phyloP scores from a whole-genome alignment of 2,113 vertebrate species.

The Centropus bengalensis region DNA sequence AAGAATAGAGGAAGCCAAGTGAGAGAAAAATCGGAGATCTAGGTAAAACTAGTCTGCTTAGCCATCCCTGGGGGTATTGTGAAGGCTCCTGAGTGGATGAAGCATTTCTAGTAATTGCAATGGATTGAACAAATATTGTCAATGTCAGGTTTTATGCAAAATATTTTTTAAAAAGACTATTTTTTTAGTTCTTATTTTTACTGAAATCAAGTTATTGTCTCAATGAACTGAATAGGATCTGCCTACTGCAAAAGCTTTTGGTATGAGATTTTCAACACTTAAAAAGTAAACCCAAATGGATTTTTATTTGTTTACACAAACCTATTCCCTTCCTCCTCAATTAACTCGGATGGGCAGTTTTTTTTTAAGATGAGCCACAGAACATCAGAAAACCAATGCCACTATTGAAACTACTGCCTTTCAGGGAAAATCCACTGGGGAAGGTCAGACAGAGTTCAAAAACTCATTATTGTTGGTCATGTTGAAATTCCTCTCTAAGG shows the following conservation, averaged over 20 bases:
- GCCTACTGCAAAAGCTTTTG: neutral
- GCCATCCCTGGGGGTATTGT: neutral
- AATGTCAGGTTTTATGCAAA: neutral
- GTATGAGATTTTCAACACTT: neutral
- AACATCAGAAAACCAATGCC: neutral
- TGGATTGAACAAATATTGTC: neutral
- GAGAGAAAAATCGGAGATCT: slow-evolving; percentile 4
- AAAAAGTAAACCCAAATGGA: neutral
- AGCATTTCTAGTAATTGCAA: slow-evolving; percentile 8
- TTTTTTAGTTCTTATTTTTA: neutral
- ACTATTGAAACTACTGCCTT: neutral
- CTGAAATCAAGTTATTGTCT: neutral
- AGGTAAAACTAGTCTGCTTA: neutral
- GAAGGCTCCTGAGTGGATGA: slow-evolving; percentile 8
- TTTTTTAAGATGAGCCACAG: neutral
- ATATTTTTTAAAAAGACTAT: neutral
- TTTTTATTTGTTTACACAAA: neutral
- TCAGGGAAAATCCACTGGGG: neutral
- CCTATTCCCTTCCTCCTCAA: neutral
- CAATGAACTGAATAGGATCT: neutral
- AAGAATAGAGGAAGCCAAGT: neutral
- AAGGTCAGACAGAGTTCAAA: neutral
- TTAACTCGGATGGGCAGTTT: neutral
- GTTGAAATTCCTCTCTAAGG: neutral
- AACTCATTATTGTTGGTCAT: neutral